Percentiles rank a stretch among this genome's conserved stretches.
These are phyloP conservation scores for Choreutis nemorana DNA, from an alignment of 2,888 invertebrate species.

Conservation along the genomic window DNA sequence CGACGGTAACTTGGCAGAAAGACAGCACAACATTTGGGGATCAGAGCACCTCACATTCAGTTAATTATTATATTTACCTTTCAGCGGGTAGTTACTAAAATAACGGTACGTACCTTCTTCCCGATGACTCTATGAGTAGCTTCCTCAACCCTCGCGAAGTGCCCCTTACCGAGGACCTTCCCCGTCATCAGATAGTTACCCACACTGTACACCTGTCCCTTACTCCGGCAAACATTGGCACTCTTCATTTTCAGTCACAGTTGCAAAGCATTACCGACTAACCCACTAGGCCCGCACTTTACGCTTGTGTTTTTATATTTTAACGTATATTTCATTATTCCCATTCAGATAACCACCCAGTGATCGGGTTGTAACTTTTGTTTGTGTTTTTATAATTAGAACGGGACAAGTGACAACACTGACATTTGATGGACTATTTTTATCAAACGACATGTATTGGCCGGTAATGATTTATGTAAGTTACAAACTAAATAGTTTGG, in stretches of 20 bases:
- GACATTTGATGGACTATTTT: no score
- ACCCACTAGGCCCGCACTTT: no score
- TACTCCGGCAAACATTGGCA: slow-evolving; percentile 33
- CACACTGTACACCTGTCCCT: slow-evolving; percentile 63
- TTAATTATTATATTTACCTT: no score
- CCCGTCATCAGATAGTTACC: slow-evolving; percentile 78
- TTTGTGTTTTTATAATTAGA: slow-evolving; percentile 49
- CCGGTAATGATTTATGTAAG: no score
- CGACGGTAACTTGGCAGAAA: no score
- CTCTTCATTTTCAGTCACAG: slow-evolving; percentile 32
- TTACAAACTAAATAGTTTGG: no score
- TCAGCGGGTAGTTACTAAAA: no score
- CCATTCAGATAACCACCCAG: slow-evolving; percentile 34
- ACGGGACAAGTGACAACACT: slow-evolving; percentile 25
- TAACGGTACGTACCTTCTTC: slow-evolving; percentile 72
- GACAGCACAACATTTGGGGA: no score
- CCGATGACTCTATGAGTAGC: slow-evolving; percentile 73
- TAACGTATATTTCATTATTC: slow-evolving; percentile 29
- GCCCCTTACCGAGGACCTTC: slow-evolving; percentile 75
- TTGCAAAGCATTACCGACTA: not conserved
- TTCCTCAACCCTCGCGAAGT: slow-evolving; percentile 79
- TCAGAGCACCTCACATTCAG: no score
- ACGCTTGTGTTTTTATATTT: slow-evolving; percentile 19
- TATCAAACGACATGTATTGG: no score
- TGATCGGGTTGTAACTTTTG: slow-evolving; percentile 37